A percentile compares a stretch with the other conserved stretches of the same genome.
These are phyloP conservation scores for Drosophila subobscura DNA, from an alignment of 1,140 invertebrate species.

Conservation along the genomic window DNA sequence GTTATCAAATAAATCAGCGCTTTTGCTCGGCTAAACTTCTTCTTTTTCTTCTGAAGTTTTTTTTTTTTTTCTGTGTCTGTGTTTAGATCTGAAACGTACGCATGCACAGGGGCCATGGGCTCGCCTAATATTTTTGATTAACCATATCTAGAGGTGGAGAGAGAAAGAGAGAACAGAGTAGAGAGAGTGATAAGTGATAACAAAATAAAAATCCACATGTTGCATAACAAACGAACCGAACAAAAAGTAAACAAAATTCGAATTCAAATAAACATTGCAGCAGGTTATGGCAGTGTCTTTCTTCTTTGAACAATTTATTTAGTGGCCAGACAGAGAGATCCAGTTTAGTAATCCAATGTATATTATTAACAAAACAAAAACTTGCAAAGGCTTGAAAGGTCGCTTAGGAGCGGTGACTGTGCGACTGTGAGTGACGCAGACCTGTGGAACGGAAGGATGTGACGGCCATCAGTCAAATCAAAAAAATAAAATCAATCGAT, in stretches of 20 bases:
- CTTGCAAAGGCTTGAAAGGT: neutral
- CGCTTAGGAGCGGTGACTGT: neutral
- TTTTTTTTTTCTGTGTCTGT: slow-evolving; percentile 51
- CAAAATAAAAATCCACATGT: slow-evolving; percentile 38
- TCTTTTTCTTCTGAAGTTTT: slow-evolving; percentile 30
- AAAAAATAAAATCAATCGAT: neutral
- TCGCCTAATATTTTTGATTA: slow-evolving; percentile 76
- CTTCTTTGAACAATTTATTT: neutral
- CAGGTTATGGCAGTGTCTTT: slow-evolving; percentile 48
- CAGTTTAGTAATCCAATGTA: too few relatives aligned
- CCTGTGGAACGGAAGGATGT: slow-evolving; percentile 1
- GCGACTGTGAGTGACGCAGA: neutral
- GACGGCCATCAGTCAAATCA: slow-evolving; percentile 8
- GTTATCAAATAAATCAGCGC: slow-evolving; percentile 31
- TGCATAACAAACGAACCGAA: slow-evolving; percentile 32
- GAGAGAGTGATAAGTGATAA: slow-evolving; percentile 39
- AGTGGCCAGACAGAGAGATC: too few relatives aligned
- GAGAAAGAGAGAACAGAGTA: slow-evolving; percentile 50
- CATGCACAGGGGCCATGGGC: slow-evolving; percentile 49
- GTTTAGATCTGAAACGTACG: slow-evolving; percentile 34
- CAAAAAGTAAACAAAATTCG: neutral
- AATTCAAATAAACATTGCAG: neutral
- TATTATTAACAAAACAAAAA: neutral
- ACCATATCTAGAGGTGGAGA: slow-evolving; percentile 72
- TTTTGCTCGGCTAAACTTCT: slow-evolving; percentile 19